Evolutionary conservation across 2,888 invertebrate species (phyloP), one percentile per base, ranked within the genome.

Genomic region (Anticlea derivata): DNA sequence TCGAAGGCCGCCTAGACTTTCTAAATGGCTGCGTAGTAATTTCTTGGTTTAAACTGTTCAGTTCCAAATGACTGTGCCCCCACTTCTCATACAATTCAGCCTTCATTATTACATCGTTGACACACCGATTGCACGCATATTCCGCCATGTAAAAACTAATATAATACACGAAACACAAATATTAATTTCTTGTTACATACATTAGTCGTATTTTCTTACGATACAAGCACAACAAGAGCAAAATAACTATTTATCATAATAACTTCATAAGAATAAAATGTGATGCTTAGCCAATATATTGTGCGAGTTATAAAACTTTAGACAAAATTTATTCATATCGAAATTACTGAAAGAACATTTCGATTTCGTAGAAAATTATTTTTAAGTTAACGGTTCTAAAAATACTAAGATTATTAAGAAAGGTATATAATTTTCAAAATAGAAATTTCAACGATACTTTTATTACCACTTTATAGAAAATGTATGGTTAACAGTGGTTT

Each of bases 381-480:
- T 30, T 13, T 17, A 17, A 27, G 8, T 29, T 41, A 12, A 23
- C 30, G 7, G 11, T 40, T 50, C 51, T 62, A 61, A 50, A 61
- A 58, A 60, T 59, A 56, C 50, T 35, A 47, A 43, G 39, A 33
- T 47, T 39, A 40, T 44, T 34, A 8, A 1, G 7, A 5, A 2
- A n/a, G 52, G 58, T 58, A 61, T 49, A 61, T n/a, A n/a, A n/a
- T 55, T 24, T 59, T 61, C 46, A 61, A 59, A 61, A 61, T 59
- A 61, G 30, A 46, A 24, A 29, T 49, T 40, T 39, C 39, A 33
- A 20, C 24, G 26, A 43, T 43, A 29, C 27, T 47, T 45, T 37
- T 37, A 50, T 50, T 50, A 41, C 52, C 45, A 57, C 58, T 56
- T 53, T 49, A 56, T 68, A 71, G 70, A 75, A 71, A 68, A 74